Evolutionary conservation across 2,797 vertebrate species (phyloP).

Genomic region (Notolabrus celidotus): DNA sequence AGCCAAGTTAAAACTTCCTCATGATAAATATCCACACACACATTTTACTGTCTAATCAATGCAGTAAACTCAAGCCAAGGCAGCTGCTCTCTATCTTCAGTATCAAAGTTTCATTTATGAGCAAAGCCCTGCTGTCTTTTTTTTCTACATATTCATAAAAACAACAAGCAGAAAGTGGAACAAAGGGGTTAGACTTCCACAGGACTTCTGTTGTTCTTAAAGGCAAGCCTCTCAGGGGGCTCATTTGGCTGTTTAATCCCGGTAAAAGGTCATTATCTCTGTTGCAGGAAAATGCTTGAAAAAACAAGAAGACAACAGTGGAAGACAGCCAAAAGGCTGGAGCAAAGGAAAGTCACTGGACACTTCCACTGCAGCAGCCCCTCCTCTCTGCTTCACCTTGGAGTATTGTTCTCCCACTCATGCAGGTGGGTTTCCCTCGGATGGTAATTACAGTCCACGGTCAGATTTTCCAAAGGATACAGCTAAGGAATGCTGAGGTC

Average conservation of each 20-base stretch:
- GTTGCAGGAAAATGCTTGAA: conserved; percentile 70
- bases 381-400: conserved; percentile 69
- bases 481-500: conserved; percentile 69
- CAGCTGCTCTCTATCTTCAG: conserved; percentile 21
- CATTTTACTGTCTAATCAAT: conserved; percentile 38
- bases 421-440: conserved; percentile 76
- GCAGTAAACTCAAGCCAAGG: conserved; percentile 23
- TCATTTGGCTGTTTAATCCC: conserved; percentile 63
- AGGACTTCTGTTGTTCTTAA: conserved; percentile 64
- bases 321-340: conserved; percentile 73
- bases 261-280: conserved; percentile 73
- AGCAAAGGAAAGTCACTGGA: conserved; percentile 67
- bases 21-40: conserved; percentile 45
- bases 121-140: conserved; percentile 38
- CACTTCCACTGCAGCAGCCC: conserved; percentile 60
- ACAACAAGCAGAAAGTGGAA: conserved; percentile 60
- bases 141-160: conserved; percentile 35
- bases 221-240: conserved; percentile 70
- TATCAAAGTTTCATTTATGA: conserved; percentile 41
- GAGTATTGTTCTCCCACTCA: conserved; percentile 75
- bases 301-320: conserved; percentile 82
- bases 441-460: conserved; percentile 50
- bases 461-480: conserved; percentile 79
- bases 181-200: conserved; percentile 69
- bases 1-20: conserved; percentile 60